phyloP scores from a whole-genome alignment of 2,888 invertebrate genomes.

The Prionchulus punctatus region DNA sequence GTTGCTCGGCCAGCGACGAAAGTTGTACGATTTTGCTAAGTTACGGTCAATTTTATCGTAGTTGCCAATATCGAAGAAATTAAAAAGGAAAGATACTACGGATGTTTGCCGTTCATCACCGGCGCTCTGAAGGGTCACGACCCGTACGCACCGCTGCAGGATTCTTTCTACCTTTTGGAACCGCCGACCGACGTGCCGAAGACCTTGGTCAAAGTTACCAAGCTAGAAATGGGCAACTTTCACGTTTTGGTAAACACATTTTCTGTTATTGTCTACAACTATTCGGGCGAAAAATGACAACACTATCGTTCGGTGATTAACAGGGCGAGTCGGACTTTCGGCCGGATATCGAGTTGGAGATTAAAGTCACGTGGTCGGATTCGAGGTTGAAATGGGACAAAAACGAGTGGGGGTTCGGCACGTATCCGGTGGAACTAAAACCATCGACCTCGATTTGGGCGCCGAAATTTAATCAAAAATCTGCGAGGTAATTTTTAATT shows the following conservation, averaged over 20 bases:
- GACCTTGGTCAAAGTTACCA: neutral
- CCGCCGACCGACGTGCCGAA: neutral
- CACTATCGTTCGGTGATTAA: no score
- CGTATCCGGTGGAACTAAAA: neutral
- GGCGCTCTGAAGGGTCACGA: neutral
- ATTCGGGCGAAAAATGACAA: no score
- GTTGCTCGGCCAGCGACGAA: no score
- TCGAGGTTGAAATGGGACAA: neutral
- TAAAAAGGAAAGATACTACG: neutral
- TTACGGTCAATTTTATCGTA: no score
- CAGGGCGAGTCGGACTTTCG: neutral
- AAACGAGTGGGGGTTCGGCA: neutral
- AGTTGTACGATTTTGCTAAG: no score
- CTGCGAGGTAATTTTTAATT: neutral
- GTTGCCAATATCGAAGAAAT: neutral
- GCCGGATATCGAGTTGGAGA: neutral
- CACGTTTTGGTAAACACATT: conserved; percentile 2
- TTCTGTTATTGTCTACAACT: no score
- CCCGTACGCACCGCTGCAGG: neutral
- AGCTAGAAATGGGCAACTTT: neutral
- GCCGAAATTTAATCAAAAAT: neutral
- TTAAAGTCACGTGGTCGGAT: neutral
- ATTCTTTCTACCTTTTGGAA: neutral
- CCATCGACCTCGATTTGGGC: neutral
- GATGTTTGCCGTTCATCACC: conserved; percentile 1